Base-by-base conservation (phyloP, 2,797 vertebrate species). In the Neosilurus mollespiculum region DNA sequence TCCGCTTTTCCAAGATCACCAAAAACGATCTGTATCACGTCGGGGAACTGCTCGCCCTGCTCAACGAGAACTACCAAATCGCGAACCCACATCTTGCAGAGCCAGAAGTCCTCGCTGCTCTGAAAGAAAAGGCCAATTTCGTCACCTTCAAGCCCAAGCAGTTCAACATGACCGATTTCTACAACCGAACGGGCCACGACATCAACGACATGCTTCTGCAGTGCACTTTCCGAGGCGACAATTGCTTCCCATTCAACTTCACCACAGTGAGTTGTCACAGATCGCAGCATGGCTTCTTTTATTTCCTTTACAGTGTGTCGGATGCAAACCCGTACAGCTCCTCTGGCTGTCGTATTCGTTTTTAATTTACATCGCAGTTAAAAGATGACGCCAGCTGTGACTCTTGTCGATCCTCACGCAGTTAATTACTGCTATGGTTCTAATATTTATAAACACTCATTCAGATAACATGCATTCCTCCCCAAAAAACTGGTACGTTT, bases 121-220 rank as follows among this genome's bases (percentile, higher is more conserved):
- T 97, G 61, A 96, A 95, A 83, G 95, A 96, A 86, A 96, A 96
- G 90, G 95, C 95, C 82, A 95, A 96, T 94, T 97, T 97, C 90
- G 92, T 90, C 83, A 95, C 95, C 93, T 97, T 96, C 90, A 96
- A 95, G 88, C 95, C 96, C 43, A 95, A 95, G 85, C 94, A 94
- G 87, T 97, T 97, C 93, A 96, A 96, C 93, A 97, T 97, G 96
- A 95, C 95, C 43, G 96, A 97, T 87, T 96, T 97, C 91, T 96
- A 96, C 89, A 96, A 97, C 91, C 96, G 96, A 62, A 96, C 96
- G 0, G 96, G 96, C 81, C 96, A 97, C 75, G 95, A 96, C 92
- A 95, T 97, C 89, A 82, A 84, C 0, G 96, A 97, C 3, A 97
- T 97, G 96, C 93, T 97, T 26, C 94, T 97, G 85, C 95, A 95